A percentile compares a stretch with the other conserved stretches of the same genome.
Conservation (phyloP, 2,113 vertebrate genomes). For the Nematolebias whitei region DNA sequence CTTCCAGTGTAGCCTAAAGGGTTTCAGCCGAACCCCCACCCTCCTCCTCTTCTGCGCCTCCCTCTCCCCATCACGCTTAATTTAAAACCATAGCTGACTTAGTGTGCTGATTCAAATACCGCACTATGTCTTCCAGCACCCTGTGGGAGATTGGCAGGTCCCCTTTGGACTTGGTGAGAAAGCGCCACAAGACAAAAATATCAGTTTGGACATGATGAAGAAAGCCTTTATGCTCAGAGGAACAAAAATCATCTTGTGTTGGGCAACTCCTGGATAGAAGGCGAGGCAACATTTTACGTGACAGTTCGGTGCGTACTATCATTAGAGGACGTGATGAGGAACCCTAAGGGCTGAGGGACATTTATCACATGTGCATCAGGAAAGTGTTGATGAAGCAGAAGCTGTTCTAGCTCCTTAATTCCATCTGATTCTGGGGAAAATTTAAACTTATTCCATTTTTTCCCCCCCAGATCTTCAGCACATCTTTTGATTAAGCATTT, state of each 20-base stretch:
- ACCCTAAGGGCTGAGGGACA: constrained; percentile 14
- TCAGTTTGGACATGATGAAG: constrained; percentile 71
- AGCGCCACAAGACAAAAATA: constrained; percentile 83
- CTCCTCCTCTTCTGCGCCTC: background rate
- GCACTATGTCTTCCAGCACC: constrained; percentile 76
- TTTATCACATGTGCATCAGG: constrained; percentile 44
- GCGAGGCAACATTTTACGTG: constrained; percentile 51
- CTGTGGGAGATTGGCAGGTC: constrained; percentile 77
- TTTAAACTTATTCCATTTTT: constrained; percentile 20
- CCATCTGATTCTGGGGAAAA: constrained; percentile 48
- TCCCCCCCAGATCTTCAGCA: constrained; percentile 10
- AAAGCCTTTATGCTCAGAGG: constrained; percentile 71
- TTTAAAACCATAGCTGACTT: constrained; percentile 81
- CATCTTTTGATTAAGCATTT: constrained; percentile 11
- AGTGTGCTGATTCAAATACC: constrained; percentile 78
- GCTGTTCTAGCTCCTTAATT: constrained; percentile 48
- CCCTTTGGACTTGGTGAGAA: constrained; percentile 68
- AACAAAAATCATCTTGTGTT: constrained; percentile 75
- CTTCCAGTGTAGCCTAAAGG: constrained; percentile 58
- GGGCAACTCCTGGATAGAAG: constrained; percentile 62
- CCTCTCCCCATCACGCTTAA: constrained; percentile 76
- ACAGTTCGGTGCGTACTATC: constrained; percentile 41
- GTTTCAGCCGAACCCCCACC: constrained; percentile 54
- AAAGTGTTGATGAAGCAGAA: constrained; percentile 50
- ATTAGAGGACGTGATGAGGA: constrained; percentile 35